Base-by-base conservation (phyloP, 2,888 invertebrate species). In the Erebia palarica region DNA sequence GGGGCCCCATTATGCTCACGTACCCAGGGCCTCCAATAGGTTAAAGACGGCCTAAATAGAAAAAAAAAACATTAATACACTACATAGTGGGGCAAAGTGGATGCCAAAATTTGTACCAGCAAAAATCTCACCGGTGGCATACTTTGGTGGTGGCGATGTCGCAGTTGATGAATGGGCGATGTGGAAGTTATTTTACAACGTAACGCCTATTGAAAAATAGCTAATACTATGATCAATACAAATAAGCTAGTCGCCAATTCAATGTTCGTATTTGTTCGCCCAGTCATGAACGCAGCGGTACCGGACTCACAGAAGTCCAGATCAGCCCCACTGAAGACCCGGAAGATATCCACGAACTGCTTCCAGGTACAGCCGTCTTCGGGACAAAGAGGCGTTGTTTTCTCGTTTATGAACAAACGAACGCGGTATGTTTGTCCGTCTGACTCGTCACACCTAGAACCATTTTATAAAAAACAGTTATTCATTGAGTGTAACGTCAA, bases 381-480 rank as follows among this genome's bases (percentile, higher is more conserved):
- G 0, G 90, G 88, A 69, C 92, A 92, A 2, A 91, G 71, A 3
- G 80, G 77, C 0, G 87, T 84, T 9, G 78, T 79, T 70, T 84
- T 84, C 73, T 92, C 91, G 68, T 90, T 91, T 55, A 86, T 71
- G 75, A 89, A 89, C 18, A 91, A 53, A 71, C 91, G 91, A 10
- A 90, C 86, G 1, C 84, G 77, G 72, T 86, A 79, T 0, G 73
- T 72, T 63, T 82, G 74, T 4, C 10, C 58, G 0, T 75, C 80
- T 0, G 81, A 77, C 59, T 84, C 82, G 44, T 79, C 76, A 57
- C 91, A 91, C 0, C 91, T 91, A 79, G 21, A 67, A 27, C 1
- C 47, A 47, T 55, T 51, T 51, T 51, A 51, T 36, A 36, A 36
- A n/a, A 36, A 36, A 7, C 36, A 0, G 36, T 7, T 7, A 36